Base-by-base conservation (phyloP, 2,113 vertebrate genomes). In the Charina bottae region DNA sequence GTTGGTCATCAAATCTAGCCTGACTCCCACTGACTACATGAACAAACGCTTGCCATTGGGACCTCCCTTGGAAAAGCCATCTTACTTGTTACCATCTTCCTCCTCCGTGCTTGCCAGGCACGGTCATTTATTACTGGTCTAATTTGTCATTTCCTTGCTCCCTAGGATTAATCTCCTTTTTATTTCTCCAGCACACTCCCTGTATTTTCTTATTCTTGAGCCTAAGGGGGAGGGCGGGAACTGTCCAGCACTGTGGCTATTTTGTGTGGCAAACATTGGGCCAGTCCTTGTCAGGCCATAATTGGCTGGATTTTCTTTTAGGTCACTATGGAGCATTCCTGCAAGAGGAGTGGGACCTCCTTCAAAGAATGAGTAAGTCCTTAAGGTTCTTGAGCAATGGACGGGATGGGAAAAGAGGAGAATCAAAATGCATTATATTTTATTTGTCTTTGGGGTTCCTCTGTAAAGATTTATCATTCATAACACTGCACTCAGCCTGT, bases 271-370 rank as follows among this genome's bases (percentile, higher is more conserved):
- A 21, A 78, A 23, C 17, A 33, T 28, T 9, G 28, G 11, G 17
- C 42, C 59, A 49, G 78, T 90, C 13, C 72, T 4, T 85, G 17
- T 33, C 64, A 90, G 21, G 64, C 28, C 90, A 37, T 87, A 6
- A 15, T 55, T 0, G n/a, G 33, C 23, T 93, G 0, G 33, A 11
- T 87, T 53, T 91, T 37, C 37, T 62, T 53, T 2, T 78, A 99
- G 99, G 99, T 91, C 99, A 98, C 96, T 99, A 99, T 0, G 99
- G 99, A 54, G 99, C 98, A 58, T 99, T 99, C 93, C 97, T 99
- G 19, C 99, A 99, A 96, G 99, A 99, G 3, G 98, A 99, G 92
- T 99, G 99, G 99, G 98, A 98, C 90, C 97, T 99, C 93, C 98
- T 99, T 23, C 98, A 98, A 95, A 99, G 97, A 94, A 99, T 99